Conservation (phyloP, 2,797 vertebrate genomes). For the Falco novaeseelandiae region DNA sequence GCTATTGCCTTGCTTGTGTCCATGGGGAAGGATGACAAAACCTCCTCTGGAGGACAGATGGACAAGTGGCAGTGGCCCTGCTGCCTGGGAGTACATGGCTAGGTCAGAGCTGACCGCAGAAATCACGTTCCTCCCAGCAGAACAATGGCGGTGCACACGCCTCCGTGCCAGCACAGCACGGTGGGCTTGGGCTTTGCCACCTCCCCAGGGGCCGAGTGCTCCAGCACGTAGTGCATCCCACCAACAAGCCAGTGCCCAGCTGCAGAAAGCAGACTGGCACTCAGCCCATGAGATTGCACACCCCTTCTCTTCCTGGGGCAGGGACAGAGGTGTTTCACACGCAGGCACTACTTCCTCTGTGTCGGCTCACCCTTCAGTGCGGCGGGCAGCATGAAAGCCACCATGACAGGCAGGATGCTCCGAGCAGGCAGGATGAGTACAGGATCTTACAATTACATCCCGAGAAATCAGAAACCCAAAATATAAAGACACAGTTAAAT, state of each 20-base stretch:
- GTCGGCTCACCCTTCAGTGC: not conserved
- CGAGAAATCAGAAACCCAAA: not conserved
- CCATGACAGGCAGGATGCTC: not conserved
- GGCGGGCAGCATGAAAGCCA: not conserved
- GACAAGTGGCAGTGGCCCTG: not conserved
- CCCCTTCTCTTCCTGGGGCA: not conserved
- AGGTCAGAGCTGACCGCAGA: not conserved
- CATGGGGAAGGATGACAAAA: not conserved
- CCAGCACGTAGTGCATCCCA: not conserved
- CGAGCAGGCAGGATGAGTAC: not conserved
- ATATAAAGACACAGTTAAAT: not conserved
- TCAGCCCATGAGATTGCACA: not conserved
- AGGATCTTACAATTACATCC: not conserved
- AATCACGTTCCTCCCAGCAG: not conserved
- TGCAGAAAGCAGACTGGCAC: not conserved
- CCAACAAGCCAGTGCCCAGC: not conserved
- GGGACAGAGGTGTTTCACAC: not conserved
- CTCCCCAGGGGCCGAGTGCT: not conserved
- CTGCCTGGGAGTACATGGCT: not conserved
- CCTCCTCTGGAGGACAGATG: not conserved
- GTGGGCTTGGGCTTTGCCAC: not conserved
- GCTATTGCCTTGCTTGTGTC: not conserved
- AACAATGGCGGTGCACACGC: not conserved
- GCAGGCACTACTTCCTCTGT: not conserved
- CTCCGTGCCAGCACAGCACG: not conserved